These are phyloP conservation scores for Cephus pulcher DNA, from an alignment of 2,888 invertebrate genomes.

Conservation along the genomic window DNA sequence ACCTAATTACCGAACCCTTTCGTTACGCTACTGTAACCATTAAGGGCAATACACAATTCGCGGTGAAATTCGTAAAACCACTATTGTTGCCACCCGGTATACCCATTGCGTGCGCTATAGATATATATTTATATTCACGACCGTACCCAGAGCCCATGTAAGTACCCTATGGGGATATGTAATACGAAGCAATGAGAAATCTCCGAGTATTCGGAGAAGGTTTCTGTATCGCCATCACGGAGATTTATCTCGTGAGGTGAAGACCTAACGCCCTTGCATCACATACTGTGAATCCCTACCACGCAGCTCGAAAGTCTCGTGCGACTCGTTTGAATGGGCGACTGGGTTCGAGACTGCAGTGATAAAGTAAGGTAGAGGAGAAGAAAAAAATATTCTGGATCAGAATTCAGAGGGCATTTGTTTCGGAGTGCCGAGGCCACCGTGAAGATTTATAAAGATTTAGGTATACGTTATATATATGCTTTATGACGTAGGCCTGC, in stretches of 20 bases:
- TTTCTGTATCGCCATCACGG: neutral
- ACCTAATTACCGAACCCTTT: neutral
- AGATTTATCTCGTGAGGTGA: neutral
- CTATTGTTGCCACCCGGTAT: neutral
- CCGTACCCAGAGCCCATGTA: neutral
- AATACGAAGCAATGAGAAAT: neutral
- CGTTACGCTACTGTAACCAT: neutral
- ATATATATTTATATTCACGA: neutral
- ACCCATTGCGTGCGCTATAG: neutral
- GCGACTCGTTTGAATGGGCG: neutral
- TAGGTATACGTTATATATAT: conserved; percentile 34
- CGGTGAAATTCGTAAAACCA: neutral
- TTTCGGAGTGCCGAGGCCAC: conserved; percentile 26
- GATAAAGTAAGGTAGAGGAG: conserved; percentile 11
- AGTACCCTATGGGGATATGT: neutral
- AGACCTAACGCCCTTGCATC: neutral
- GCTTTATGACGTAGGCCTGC: conserved; percentile 5
- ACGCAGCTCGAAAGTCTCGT: neutral
- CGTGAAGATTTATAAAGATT: conserved; percentile 24
- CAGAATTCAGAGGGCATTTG: conserved; percentile 40
- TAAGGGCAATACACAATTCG: neutral
- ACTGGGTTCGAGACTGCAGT: neutral
- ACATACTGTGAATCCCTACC: neutral
- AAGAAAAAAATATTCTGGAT: conserved; percentile 22
- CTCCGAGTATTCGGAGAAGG: neutral